phyloP scores from a whole-genome alignment of 35 echinoderm and acorn worm species.

The Lytechinus pictus region DNA sequence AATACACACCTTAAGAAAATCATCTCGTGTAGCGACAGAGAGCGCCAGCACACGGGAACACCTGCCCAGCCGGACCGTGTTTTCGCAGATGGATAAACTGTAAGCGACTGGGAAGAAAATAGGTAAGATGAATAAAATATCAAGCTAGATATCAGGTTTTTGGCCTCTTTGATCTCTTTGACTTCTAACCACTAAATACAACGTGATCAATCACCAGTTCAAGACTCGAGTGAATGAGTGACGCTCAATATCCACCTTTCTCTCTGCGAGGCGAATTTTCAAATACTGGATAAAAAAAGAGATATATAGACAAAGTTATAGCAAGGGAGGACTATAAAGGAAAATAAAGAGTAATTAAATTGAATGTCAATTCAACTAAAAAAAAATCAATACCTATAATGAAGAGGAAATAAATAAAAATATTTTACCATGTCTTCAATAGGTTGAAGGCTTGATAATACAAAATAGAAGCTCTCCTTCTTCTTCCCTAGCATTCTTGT shows the following conservation, averaged over 20 bases:
- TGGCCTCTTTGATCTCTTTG: constrained; percentile 9
- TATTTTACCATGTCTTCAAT: too few relatives aligned
- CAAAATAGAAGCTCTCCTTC: too few relatives aligned
- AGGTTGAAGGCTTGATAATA: too few relatives aligned
- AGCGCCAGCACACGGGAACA: not conserved
- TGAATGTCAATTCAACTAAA: too few relatives aligned
- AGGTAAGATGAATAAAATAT: constrained; percentile 35
- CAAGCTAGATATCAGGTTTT: not conserved
- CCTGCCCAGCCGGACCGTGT: constrained; percentile 34
- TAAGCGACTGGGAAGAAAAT: not conserved
- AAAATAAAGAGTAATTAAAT: too few relatives aligned
- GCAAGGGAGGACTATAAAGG: too few relatives aligned
- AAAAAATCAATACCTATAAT: too few relatives aligned
- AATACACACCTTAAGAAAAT: not conserved
- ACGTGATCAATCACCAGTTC: not conserved
- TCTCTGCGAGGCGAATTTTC: not conserved
- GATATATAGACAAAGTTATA: too few relatives aligned
- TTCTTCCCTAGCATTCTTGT: not conserved
- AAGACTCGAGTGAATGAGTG: not conserved
- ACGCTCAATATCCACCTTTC: not conserved
- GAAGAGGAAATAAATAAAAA: too few relatives aligned
- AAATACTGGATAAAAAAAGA: too few relatives aligned
- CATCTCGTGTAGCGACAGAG: not conserved
- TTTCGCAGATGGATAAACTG: constrained; percentile 29
- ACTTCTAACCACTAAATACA: constrained; percentile 12